phyloP scores from a whole-genome alignment of 2,797 vertebrate genomes.

The Sebastes paucispinis region DNA sequence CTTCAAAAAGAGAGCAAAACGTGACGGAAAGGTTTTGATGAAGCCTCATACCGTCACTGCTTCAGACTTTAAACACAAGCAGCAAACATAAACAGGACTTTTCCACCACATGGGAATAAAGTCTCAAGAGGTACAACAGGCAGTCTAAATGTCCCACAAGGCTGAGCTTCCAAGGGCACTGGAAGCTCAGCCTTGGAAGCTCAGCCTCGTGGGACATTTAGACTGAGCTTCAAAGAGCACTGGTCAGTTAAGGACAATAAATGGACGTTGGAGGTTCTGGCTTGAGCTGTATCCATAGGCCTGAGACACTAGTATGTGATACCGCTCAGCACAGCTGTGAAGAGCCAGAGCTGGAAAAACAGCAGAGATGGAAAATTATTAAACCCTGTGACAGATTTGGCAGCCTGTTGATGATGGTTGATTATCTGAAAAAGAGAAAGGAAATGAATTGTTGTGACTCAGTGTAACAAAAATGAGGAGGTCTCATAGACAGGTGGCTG shows the following conservation, averaged over 20 bases:
- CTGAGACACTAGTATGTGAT: neutral
- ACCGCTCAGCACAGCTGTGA: slow-evolving; percentile 50
- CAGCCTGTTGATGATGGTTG: slow-evolving; percentile 18
- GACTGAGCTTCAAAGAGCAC: neutral
- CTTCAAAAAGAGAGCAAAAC: slow-evolving; percentile 13
- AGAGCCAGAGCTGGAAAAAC: slow-evolving; percentile 46
- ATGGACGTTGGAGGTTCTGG: neutral
- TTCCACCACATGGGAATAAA: neutral
- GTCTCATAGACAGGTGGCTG: slow-evolving; percentile 11
- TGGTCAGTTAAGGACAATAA: slow-evolving; percentile 27
- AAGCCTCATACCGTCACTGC: neutral
- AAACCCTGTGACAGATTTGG: slow-evolving; percentile 63
- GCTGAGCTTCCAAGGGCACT: neutral
- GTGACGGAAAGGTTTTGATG: neutral
- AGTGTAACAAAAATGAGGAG: slow-evolving; percentile 37
- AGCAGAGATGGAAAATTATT: slow-evolving; percentile 59
- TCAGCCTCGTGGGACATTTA: too few relatives aligned
- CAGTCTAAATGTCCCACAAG: neutral
- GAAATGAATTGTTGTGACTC: slow-evolving; percentile 50
- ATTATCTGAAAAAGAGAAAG: slow-evolving; percentile 27
- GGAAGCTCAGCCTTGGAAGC: too few relatives aligned
- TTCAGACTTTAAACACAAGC: slow-evolving; percentile 41
- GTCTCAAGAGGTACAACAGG: neutral
- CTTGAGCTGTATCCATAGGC: neutral
- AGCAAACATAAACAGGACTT: slow-evolving; percentile 29